Conservation (phyloP, 2,113 vertebrate species). For the Gasterosteus nipponicus region DNA sequence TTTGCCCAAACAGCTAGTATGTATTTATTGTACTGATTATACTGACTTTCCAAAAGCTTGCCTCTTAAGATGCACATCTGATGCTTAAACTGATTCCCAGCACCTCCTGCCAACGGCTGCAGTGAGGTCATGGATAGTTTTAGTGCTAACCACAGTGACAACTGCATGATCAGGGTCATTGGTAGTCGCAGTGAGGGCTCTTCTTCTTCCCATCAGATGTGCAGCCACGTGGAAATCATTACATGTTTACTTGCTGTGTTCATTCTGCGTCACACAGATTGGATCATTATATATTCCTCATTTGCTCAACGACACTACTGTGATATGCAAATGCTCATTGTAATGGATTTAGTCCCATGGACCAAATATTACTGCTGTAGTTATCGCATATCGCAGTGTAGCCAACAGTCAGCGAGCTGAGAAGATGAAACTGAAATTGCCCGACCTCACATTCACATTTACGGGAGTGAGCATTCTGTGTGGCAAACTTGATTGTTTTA, state of each 20-base stretch:
- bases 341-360: slow-evolving; percentile 71
- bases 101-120: slow-evolving; percentile 19
- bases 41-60: slow-evolving; percentile 21
- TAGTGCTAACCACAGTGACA: slow-evolving; percentile 37
- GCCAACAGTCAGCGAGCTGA: slow-evolving; percentile 79
- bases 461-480: slow-evolving; percentile 58
- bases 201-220: slow-evolving; percentile 61
- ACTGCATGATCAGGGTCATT: slow-evolving; percentile 56
- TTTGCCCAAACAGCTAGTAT: slow-evolving; percentile 52
- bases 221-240: slow-evolving; percentile 73
- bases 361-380: slow-evolving; percentile 68
- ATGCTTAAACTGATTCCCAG: slow-evolving; percentile 41
- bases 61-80: slow-evolving; percentile 49
- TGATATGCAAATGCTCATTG: slow-evolving; percentile 76
- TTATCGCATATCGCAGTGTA: slow-evolving; percentile 70
- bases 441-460: slow-evolving; percentile 61
- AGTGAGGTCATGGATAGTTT: slow-evolving; percentile 43
- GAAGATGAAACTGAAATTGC: slow-evolving; percentile 76
- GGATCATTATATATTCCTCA: slow-evolving; percentile 76
- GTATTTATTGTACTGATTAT: slow-evolving; percentile 67
- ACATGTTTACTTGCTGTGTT: slow-evolving; percentile 69
- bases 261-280: slow-evolving; percentile 70
- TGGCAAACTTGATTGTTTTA: slow-evolving; percentile 64
- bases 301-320: slow-evolving; percentile 69
- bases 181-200: slow-evolving; percentile 50